Evolutionary conservation across 2,888 invertebrate genomes (phyloP).

Genomic region (Isotomurus palustris): DNA sequence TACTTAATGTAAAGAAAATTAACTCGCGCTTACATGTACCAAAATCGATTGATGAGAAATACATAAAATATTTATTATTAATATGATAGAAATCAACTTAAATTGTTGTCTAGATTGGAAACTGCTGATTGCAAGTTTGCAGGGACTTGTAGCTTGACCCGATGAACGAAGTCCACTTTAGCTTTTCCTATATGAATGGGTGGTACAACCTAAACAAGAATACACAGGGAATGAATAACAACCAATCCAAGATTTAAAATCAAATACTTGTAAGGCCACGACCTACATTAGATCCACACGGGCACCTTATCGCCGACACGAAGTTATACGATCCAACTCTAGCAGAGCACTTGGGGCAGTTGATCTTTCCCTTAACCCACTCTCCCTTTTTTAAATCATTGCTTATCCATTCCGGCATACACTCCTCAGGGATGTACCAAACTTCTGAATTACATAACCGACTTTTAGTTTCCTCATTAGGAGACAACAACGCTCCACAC

Average conservation of each 20-base stretch:
- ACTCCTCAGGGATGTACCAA: conserved; percentile 58
- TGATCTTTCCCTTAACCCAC: conserved; percentile 65
- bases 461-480: neutral
- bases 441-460: conserved; percentile 40
- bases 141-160: too few relatives aligned
- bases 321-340: conserved; percentile 65
- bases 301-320: conserved; percentile 61
- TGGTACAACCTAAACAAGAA: conserved; percentile 52
- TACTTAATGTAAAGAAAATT: too few relatives aligned
- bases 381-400: conserved; percentile 55
- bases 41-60: too few relatives aligned
- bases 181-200: conserved; percentile 61
- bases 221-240: conserved; percentile 5
- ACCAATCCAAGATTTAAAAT: neutral
- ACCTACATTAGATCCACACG: conserved; percentile 53
- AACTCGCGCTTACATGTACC: too few relatives aligned
- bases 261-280: neutral
- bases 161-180: conserved; percentile 57
- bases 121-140: too few relatives aligned
- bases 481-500: neutral
- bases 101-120: too few relatives aligned
- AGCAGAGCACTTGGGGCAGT: conserved; percentile 58
- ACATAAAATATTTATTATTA: too few relatives aligned
- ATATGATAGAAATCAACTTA: too few relatives aligned
- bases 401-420: conserved; percentile 58